These are phyloP conservation scores for Dorcus hopei DNA, from an alignment of 2,888 invertebrate species.

Conservation along the genomic window DNA sequence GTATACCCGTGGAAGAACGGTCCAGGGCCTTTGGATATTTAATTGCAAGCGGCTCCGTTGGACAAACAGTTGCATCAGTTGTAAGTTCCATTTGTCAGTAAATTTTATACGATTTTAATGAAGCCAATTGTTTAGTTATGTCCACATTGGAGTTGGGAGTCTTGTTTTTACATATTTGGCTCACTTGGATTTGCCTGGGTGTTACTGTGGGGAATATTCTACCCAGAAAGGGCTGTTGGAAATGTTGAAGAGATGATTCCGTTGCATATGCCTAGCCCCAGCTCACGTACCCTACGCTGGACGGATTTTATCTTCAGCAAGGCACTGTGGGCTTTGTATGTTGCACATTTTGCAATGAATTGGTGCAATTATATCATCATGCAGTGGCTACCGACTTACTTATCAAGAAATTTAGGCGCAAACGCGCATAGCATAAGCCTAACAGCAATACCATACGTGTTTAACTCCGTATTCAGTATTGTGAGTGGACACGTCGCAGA, in stretches of 20 bases:
- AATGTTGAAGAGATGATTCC: constrained; percentile 56
- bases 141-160: constrained; percentile 65
- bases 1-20: constrained; percentile 67
- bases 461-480: constrained; percentile 69
- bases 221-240: constrained; percentile 53
- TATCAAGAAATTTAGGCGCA: constrained; percentile 62
- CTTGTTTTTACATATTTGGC: constrained; percentile 68
- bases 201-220: constrained; percentile 60
- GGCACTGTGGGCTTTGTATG: constrained; percentile 71
- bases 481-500: constrained; percentile 72
- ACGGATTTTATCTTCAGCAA: constrained; percentile 64
- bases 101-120: not conserved
- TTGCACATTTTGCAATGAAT: constrained; percentile 77
- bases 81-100: constrained; percentile 47
- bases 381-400: constrained; percentile 76
- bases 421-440: constrained; percentile 67
- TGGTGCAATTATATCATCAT: constrained; percentile 78
- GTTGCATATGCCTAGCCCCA: constrained; percentile 47
- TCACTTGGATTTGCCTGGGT: constrained; percentile 67
- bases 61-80: constrained; percentile 70
- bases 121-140: constrained; percentile 52
- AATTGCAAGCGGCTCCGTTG: constrained; percentile 69
- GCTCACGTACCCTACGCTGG: constrained; percentile 45
- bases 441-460: constrained; percentile 70
- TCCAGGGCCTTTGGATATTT: constrained; percentile 72